Evolutionary conservation across 2,113 vertebrate species (phyloP), one percentile per base, ranked within the genome.

Genomic region (Mesembrinibis cayennensis): DNA sequence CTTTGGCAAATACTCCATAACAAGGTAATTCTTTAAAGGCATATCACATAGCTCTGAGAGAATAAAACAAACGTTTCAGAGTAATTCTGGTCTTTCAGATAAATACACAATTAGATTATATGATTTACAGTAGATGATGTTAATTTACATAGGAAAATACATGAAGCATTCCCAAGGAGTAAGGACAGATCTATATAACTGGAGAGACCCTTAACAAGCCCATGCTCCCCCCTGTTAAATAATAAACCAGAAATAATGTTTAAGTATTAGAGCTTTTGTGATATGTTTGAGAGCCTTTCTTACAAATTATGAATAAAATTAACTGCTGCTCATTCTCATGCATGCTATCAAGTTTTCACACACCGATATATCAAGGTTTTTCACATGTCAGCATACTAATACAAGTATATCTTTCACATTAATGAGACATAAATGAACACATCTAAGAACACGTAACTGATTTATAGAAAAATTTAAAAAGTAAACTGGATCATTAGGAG

Each of bases 21-120:
- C 87, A 97, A 93, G 22, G 52, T 96, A 81, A 79, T 94, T 96
- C 36, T 96, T 94, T 82, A 92, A 93, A 94, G 94, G 77, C 44
- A 34, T 89, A 90, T 97, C 67, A 62, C 77, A 47, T 62, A 89
- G 76, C 76, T 97, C 73, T 52, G 69, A 84, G 71, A 86, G 71
- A 94, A 92, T 94, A 79, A 95, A 97, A 91, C 42, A 92, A 96
- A 94, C 32, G n/a, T 82, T 82, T 90, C 34, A 42, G 77, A 56
- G 52, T 81, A 74, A 56, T 91, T 95, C 77, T 96, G 74, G 38
- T 90, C 22, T 94, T 83, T 90, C 69, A 91, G 85, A 71, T 74
- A 97, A 94, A 96, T 42, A 52, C 40, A 70, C 53, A 89, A 74
- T 87, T 87, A 92, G 82, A 85, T 74, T 71, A 83, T 83, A 80